Percentiles rank a stretch among this genome's conserved stretches.
phyloP scores from a whole-genome alignment of 2,888 invertebrate species.

The Acanthococcus lagerstroemiae region DNA sequence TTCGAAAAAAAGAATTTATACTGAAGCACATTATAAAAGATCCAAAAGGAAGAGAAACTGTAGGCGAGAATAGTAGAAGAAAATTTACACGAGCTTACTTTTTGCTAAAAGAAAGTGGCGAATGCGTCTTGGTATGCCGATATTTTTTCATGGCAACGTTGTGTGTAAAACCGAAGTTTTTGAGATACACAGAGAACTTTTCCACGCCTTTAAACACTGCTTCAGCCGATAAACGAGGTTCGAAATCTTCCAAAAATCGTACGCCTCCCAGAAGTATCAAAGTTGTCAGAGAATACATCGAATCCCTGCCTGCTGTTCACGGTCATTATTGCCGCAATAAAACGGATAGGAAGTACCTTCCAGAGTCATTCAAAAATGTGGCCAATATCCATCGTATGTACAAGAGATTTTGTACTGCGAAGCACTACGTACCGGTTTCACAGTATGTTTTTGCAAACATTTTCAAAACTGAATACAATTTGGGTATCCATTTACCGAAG shows the following conservation, averaged over 20 bases:
- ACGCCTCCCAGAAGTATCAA: neutral
- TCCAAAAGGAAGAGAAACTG: neutral
- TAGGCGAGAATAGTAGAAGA: neutral
- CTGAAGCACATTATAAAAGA: slow-evolving; percentile 1
- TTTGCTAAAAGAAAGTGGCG: neutral
- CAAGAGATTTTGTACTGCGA: neutral
- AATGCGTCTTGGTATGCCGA: neutral
- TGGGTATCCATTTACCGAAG: neutral
- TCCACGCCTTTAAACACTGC: neutral
- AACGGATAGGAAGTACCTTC: neutral
- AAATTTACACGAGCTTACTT: neutral
- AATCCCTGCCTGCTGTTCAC: slow-evolving; percentile 15
- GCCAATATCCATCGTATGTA: neutral
- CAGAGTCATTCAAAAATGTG: neutral
- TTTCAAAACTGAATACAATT: slow-evolving; percentile 3
- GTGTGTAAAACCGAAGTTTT: neutral
- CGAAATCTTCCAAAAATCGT: neutral
- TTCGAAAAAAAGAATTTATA: slow-evolving; percentile 1
- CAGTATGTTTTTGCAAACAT: slow-evolving; percentile 8
- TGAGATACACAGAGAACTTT: neutral
- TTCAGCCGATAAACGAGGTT: slow-evolving; percentile 11
- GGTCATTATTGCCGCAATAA: neutral
- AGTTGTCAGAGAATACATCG: slow-evolving; percentile 3
- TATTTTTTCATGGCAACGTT: neutral
- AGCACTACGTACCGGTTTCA: neutral